Base-by-base conservation (phyloP, 2,113 vertebrate genomes). In the Channa maculata region DNA sequence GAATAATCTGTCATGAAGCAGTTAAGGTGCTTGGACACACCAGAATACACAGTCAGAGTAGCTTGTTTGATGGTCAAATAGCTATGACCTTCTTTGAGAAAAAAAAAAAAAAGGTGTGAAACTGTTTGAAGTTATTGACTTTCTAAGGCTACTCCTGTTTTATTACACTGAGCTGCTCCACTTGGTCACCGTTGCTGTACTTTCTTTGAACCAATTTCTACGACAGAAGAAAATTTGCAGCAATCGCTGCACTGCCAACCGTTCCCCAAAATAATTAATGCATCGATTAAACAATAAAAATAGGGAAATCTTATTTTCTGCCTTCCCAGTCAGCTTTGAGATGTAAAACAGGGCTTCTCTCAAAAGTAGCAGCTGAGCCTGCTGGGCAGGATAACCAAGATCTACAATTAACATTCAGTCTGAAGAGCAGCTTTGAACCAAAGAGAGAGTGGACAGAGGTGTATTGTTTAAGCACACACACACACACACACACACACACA, bases 291-390 rank as follows among this genome's bases (percentile, higher is more conserved):
- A 83, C 64, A 76, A 70, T 71, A 33, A 51, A 69, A 76, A 86
- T 3, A 50, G 51, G 38, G 48, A 60, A 70, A 82, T 83, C 70
- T 65, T 62, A 65, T 88, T 88, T 88, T 83, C 75, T 64, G 71
- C 72, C 75, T 77, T 67, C 78, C 58, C 36, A 24, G 60, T 60
- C 72, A 80, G 82, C 85, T 91, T 90, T 88, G 77, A 89, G 74
- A 90, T 90, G 89, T 76, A 86, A 90, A 92, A 79, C 51, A 79
- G 89, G 64, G 74, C 12, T 82, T 65, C 57, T 78, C 54, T 84
- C 13, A 75, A 89, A 83, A 75, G 80, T 73, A 67, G 84, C 88
- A 92, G 90, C 92, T 89, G 83, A 92, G 69, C 79, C 76, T 72
- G 67, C 33, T 91, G 88, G 89, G 75, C 33, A 73, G 46, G 69